phyloP scores from a whole-genome alignment of 1,140 invertebrate genomes.

The Lucilia sericata region DNA sequence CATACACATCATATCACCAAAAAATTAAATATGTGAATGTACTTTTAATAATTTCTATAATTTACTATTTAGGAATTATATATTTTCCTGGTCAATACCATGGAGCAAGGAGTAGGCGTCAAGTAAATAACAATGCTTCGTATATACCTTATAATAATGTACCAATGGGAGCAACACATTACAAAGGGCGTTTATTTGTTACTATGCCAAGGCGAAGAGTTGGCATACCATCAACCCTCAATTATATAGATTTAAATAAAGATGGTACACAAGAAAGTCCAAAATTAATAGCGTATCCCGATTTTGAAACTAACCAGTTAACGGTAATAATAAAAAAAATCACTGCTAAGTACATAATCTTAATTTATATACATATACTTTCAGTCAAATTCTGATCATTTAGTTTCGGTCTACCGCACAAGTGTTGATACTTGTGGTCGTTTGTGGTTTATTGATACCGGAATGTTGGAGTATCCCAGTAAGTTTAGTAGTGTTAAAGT shows the following conservation, averaged over 20 bases:
- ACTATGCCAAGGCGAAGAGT: slow-evolving; percentile 76
- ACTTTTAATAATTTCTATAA: not conserved
- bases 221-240: slow-evolving; percentile 78
- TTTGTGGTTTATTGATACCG: slow-evolving; percentile 82
- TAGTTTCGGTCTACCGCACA: slow-evolving; percentile 77
- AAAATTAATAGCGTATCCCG: slow-evolving; percentile 75
- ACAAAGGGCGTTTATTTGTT: slow-evolving; percentile 77
- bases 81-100: slow-evolving; percentile 39
- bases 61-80: slow-evolving; percentile 27
- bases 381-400: slow-evolving; percentile 45
- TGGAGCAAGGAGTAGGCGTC: slow-evolving; percentile 42
- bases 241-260: slow-evolving; percentile 72
- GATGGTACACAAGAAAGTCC: slow-evolving; percentile 68
- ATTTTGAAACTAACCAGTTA: slow-evolving; percentile 71
- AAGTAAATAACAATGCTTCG: slow-evolving; percentile 32
- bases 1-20: too few relatives aligned
- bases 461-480: slow-evolving; percentile 67
- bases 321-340: slow-evolving; percentile 58
- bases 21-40: too few relatives aligned
- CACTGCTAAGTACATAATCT: too few relatives aligned
- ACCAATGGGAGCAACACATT: slow-evolving; percentile 77
- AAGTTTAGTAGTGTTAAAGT: too few relatives aligned
- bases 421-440: slow-evolving; percentile 76
- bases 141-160: slow-evolving; percentile 75
- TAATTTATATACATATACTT: not conserved